Base-by-base conservation (phyloP, 2,113 vertebrate species). In the Martes martes region DNA sequence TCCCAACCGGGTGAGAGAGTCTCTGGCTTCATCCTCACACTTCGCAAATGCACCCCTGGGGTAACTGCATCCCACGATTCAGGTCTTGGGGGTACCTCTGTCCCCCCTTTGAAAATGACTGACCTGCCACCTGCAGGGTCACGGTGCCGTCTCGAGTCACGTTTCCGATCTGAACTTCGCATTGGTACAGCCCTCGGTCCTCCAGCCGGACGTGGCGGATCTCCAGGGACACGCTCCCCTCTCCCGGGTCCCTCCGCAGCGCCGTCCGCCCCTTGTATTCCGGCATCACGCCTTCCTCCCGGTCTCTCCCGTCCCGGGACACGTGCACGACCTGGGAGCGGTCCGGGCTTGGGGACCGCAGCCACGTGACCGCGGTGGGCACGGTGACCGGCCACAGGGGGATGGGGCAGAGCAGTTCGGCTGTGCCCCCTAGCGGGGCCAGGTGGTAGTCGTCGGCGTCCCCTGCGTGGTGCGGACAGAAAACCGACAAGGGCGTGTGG, bases 121-220 rank as follows among this genome's bases (percentile, higher is more conserved):
- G 28, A 98, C 98, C 97, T 96, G 97, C 97, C 18, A 98, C 96
- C 59, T 96, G 92, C 85, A 98, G 81, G 39, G 28, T 91, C 94
- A 96, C 96, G 2, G 81, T 74, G 83, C 71, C 94, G 14, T 97
- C 95, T 73, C 52, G 91, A 47, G 50, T 98, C 85, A 55, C 24
- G 78, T 96, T 97, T 50, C 84, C 88, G 0, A 97, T 69, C 39
- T 59, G 97, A 81, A 98, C 78, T 24, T 78, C 95, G 76, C 98
- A 98, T 0, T 15, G 71, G 97, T 98, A 98, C 0, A 1, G 88
- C 31, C 98, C 98, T 86, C 76, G 80, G 85, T 98, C 98, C 57
- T 97, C 92, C 3, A 97, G 88, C 80, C 65, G 69, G 81, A 98
- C 91, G 0, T 91, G n/a, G 6, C 26, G 89, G 85, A 98, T 98